Evolutionary conservation across 2,113 vertebrate species (phyloP).

Genomic region (Semnopithecus entellus): DNA sequence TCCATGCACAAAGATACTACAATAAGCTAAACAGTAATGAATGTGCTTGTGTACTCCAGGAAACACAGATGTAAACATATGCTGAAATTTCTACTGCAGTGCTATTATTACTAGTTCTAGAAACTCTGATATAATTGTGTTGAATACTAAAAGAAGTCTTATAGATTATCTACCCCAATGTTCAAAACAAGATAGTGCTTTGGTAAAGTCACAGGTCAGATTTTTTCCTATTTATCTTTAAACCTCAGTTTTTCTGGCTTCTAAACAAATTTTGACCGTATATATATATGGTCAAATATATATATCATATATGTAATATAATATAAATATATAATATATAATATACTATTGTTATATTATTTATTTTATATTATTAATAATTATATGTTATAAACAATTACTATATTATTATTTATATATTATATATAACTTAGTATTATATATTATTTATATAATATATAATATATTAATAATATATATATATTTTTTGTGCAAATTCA

Average conservation of each 20-base stretch:
- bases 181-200: neutral
- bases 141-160: neutral
- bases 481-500: neutral
- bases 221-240: neutral
- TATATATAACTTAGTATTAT: too few species aligned
- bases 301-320: neutral
- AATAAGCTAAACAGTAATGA: neutral
- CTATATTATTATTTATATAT: too few species aligned
- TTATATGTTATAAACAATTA: too few species aligned
- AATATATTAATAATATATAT: neutral
- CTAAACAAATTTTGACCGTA: neutral
- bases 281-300: neutral
- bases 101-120: neutral
- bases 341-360: too few species aligned
- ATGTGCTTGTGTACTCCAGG: neutral
- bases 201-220: neutral
- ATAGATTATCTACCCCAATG: neutral
- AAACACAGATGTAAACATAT: neutral
- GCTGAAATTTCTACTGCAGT: neutral
- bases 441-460: too few species aligned
- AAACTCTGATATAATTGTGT: neutral
- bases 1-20: neutral
- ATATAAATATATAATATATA: too few species aligned
- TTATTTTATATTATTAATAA: too few species aligned
- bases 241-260: neutral